Evolutionary conservation across 2,113 vertebrate genomes (phyloP).

Genomic region (Esox niger): DNA sequence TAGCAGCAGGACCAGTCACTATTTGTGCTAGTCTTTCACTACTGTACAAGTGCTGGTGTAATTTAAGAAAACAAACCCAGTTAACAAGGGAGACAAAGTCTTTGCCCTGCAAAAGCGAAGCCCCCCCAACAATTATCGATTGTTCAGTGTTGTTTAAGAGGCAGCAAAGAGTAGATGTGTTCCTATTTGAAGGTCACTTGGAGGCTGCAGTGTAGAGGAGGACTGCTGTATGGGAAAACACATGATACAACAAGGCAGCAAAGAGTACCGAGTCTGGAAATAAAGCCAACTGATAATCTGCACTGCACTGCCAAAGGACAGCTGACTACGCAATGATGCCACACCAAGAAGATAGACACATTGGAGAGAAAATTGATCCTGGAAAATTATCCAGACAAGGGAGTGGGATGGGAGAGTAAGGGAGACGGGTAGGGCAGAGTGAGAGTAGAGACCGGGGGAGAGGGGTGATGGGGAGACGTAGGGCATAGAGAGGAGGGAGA

Average conservation of each 20-base stretch:
- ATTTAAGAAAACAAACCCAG: slow-evolving; percentile 37
- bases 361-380: background rate
- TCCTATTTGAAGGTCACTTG: slow-evolving; percentile 61
- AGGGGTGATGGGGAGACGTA: too few relatives aligned
- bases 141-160: slow-evolving; percentile 33
- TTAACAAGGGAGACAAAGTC: slow-evolving; percentile 27
- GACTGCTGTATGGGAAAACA: slow-evolving; percentile 9
- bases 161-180: slow-evolving; percentile 33
- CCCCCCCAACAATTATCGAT: too few relatives aligned
- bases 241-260: too few relatives aligned
- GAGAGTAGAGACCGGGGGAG: too few relatives aligned
- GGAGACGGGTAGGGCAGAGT: too few relatives aligned
- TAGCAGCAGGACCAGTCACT: background rate
- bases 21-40: slow-evolving; percentile 54
- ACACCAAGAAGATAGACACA: background rate
- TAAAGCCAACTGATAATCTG: background rate
- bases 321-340: too few relatives aligned
- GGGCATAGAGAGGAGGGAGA: too few relatives aligned
- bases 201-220: slow-evolving; percentile 45
- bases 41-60: slow-evolving; percentile 24
- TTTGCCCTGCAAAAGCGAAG: background rate
- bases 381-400: too few relatives aligned
- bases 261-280: background rate
- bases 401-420: too few relatives aligned
- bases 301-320: background rate